phyloP scores from a whole-genome alignment of 2,797 vertebrate genomes.

The Coregonus sp. region DNA sequence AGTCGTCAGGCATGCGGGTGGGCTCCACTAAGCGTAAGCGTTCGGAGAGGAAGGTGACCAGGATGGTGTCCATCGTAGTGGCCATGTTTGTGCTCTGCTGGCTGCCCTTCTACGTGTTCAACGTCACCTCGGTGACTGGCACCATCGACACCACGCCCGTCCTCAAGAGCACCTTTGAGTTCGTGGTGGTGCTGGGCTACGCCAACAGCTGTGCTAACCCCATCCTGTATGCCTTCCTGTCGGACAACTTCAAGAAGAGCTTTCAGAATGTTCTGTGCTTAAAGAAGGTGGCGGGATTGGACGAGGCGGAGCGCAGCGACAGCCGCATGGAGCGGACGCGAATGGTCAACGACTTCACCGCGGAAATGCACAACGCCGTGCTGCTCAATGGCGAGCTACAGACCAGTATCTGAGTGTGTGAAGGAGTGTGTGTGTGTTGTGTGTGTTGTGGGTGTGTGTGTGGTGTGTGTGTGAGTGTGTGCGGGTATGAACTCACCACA shows the following conservation, averaged over 20 bases:
- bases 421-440: not conserved
- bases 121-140: constrained; percentile 88
- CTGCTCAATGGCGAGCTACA: constrained; percentile 90
- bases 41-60: constrained; percentile 93
- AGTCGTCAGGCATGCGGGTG: constrained; percentile 91
- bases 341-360: constrained; percentile 85
- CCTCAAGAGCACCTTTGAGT: constrained; percentile 93
- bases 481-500: no score
- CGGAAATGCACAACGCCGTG: constrained; percentile 88
- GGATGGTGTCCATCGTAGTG: constrained; percentile 96
- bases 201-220: constrained; percentile 97
- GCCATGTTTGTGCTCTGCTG: constrained; percentile 95
- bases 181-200: constrained; percentile 92
- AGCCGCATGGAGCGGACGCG: constrained; percentile 91
- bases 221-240: constrained; percentile 95
- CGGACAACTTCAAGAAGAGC: constrained; percentile 98
- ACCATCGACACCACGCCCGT: constrained; percentile 84
- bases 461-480: no score
- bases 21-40: constrained; percentile 91
- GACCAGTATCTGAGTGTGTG: constrained; percentile 80
- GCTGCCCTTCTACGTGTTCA: constrained; percentile 96
- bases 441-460: not conserved
- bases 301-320: constrained; percentile 89
- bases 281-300: constrained; percentile 87
- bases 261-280: constrained; percentile 96